These are phyloP conservation scores for Heterodera schachtii DNA, from an alignment of 1,140 invertebrate species.

Conservation along the genomic window DNA sequence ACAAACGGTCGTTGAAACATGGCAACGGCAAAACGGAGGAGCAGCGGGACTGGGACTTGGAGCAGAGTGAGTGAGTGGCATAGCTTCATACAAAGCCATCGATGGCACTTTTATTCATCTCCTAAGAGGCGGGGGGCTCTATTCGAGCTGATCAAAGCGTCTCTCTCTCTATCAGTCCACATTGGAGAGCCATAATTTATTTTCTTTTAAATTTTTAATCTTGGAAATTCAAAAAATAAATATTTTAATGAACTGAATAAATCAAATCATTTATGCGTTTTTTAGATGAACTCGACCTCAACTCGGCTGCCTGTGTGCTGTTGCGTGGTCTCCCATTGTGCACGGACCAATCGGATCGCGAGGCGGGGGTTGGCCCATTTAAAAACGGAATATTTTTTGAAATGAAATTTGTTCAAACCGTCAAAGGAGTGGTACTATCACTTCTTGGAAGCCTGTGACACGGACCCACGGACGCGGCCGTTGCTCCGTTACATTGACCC, in stretches of 20 bases:
- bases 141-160: too few relatives aligned
- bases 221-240: too few relatives aligned
- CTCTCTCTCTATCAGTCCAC: too few relatives aligned
- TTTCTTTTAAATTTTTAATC: too few relatives aligned
- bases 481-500: slow-evolving; percentile 34
- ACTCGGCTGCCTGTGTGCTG: slow-evolving; percentile 31
- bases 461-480: slow-evolving; percentile 18
- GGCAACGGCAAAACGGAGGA: slow-evolving; percentile 1
- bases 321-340: slow-evolving; percentile 34
- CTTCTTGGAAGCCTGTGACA: slow-evolving; percentile 39
- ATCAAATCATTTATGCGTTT: too few relatives aligned
- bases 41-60: slow-evolving; percentile 11
- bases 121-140: too few relatives aligned
- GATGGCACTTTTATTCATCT: too few relatives aligned
- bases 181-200: too few relatives aligned
- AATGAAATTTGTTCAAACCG: not conserved
- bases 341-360: slow-evolving; percentile 17
- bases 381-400: too few relatives aligned
- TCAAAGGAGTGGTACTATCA: slow-evolving; percentile 35
- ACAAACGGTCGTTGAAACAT: slow-evolving; percentile 16
- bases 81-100: too few relatives aligned
- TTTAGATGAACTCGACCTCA: slow-evolving; percentile 9
- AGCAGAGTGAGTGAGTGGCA: not conserved
- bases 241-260: too few relatives aligned
- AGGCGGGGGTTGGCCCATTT: slow-evolving; percentile 15